Percentiles rank a stretch among this genome's conserved stretches.
phyloP scores from a whole-genome alignment of 2,797 vertebrate genomes.

The Telmatherina bonti region DNA sequence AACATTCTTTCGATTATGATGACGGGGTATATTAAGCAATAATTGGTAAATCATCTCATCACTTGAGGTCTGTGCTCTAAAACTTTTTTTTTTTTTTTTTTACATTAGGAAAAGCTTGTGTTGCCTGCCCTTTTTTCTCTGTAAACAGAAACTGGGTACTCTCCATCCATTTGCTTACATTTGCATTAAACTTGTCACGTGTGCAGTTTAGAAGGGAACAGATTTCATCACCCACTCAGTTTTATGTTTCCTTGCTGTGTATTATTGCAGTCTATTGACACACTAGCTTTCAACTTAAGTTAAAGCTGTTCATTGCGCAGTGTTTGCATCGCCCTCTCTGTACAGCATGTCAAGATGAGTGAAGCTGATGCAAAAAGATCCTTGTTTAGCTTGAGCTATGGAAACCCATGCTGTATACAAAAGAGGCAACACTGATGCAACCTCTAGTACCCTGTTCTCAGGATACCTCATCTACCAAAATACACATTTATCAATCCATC shows the following conservation, averaged over 20 bases:
- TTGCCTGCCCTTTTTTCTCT: not conserved
- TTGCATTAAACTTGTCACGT: constrained; percentile 41
- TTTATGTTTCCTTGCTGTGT: not conserved
- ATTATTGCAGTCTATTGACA: constrained; percentile 44
- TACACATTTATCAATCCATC: constrained; percentile 22
- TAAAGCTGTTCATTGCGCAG: constrained; percentile 27
- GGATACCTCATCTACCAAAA: constrained; percentile 22
- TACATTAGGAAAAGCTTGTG: not conserved
- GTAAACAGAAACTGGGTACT: not conserved
- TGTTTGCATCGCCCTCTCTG: constrained; percentile 44
- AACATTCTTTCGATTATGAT: not conserved
- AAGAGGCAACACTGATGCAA: constrained; percentile 70
- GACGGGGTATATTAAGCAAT: not conserved
- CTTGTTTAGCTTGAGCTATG: constrained; percentile 29
- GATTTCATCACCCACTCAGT: constrained; percentile 53
- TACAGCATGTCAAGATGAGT: constrained; percentile 39
- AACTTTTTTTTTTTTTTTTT: not conserved
- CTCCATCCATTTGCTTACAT: constrained; percentile 33
- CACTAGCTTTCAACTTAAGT: constrained; percentile 32
- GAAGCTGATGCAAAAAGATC: constrained; percentile 70
- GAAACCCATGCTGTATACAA: constrained; percentile 25
- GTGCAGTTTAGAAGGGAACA: constrained; percentile 1
- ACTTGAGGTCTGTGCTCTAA: not conserved
- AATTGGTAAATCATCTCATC: not conserved
- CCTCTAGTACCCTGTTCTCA: constrained; percentile 11